Base-by-base conservation (phyloP, 2,888 invertebrate species). In the Melikaiella ostensackeni region DNA sequence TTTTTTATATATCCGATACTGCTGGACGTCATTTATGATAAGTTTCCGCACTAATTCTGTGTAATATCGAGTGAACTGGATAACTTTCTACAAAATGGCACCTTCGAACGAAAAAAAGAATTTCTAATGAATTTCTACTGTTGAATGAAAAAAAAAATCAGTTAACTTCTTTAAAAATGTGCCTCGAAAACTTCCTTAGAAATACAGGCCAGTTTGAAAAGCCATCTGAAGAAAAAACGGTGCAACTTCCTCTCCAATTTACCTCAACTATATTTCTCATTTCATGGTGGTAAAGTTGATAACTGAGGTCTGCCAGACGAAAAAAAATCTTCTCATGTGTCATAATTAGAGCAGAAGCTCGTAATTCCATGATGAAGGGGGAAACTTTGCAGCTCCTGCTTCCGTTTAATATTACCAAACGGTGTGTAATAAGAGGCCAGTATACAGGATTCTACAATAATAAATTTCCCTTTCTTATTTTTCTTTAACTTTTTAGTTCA, bases 301-400 rank as follows among this genome's bases (percentile, higher is more conserved):
- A 27, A 59, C 59, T 59, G 27, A 59, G 21, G 59, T 59, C 27
- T 46, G 19, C 1, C 24, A 64, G 35, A 35, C 21, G 2, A 16
- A 42, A 42, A 46, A 50, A 70, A 46, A 66, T 42, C 57, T 57
- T 57, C 21, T 59, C 24, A 16, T 59, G 16, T 59, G 27, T 59
- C 59, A 59, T 27, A 59, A 59, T 59, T 59, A 59, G 13, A 59
- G 27, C 6, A 59, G 16, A 27, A 59, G 16, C 59, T 59, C 24
- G 59, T 59, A 59, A 59, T 24, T 59, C 59, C 16, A 16, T 27
- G 27, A 59, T 59, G 27, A 59, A 59, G 21, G 27, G 7, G 59
- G 27, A 59, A 59, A 59, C 59, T 27, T 59, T 7, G 27, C 59
- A 59, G 27, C 59, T 59, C 27, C 24, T 59, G 59, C 16, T 59